Evolutionary conservation across 2,797 vertebrate species (phyloP), one percentile per base, ranked within the genome.

Genomic region (Dendrocincla fuliginosa): DNA sequence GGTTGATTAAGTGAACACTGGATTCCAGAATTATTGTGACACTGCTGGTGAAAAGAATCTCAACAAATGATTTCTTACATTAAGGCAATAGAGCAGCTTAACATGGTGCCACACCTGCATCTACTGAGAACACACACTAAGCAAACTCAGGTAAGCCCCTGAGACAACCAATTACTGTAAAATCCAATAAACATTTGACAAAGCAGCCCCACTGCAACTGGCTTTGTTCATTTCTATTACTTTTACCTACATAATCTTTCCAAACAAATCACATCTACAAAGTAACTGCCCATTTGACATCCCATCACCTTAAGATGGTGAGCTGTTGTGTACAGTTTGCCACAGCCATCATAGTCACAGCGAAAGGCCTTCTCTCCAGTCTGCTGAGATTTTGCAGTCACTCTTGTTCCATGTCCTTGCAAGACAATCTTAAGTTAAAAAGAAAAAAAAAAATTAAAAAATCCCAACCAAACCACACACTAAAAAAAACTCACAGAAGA

Each of bases 271-370:
- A 3, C 5, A 11, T 33, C 18, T 76, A 37, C 7, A 28, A 93
- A 78, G 30, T 22, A 77, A 18, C 35, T 3, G 4, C 16, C 67
- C 24, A 63, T 81, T 96, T 71, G 61, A 20, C 5, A 42, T 91
- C 37, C 61, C 15, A 64, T 91, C 91, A 98, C 99, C 98, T 99
- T 99, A 15, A 99, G 98, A 97, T 99, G 99, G 95, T 99, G 99
- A 83, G 99, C 99, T 39, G 99, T 99, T 46, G 99, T 99, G 95
- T 99, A 99, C 30, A 99, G 98, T 87, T 99, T 99, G 80, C 99
- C 99, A 97, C 99, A 99, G 77, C 99, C 99, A 28, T 99, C 99
- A 5, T 99, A 99, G 90, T 99, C 99, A 97, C 99, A 99, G 78
- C 99, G 99, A 97, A 99, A 99, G 27, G 99, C 98, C 96, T 99